Base-by-base conservation (phyloP, 2,888 invertebrate species). In the Hyposoter didymator region DNA sequence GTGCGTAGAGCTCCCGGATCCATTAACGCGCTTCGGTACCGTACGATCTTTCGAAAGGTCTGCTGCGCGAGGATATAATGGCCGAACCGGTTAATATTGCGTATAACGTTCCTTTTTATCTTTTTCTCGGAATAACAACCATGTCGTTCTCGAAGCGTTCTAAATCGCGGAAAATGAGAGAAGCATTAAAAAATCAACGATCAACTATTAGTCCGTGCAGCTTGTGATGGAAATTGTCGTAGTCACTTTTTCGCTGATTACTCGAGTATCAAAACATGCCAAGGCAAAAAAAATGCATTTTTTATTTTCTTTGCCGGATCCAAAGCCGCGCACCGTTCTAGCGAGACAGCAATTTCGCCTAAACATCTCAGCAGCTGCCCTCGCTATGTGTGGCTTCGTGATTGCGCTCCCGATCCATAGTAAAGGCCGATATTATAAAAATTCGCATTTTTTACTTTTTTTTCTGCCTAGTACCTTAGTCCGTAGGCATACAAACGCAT, bases 341-440 rank as follows among this genome's bases (percentile, higher is more conserved):
- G 88, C 89, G 88, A 52, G 79, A 85, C 86, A 81, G 87, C 88
- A 91, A 91, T 90, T 90, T 90, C 59, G 87, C 82, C 88, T 88
- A 88, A 90, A 89, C 87, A 88, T 88, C 87, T 81, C 78, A 87
- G 90, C 91, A 89, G 91, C 90, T 90, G 91, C 91, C 64, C 43
- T 72, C 82, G 85, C 62, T 43, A 47, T 32, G 28, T 49, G 32
- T 70, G 19, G 84, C 69, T 59, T 59, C 55, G 12, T 52, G 49
- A 49, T 12, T 49, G 84, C 83, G 72, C 84, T 86, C 85, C 52
- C 76, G 49, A 74, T 79, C 49, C 67, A 84, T 70, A 73, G n/a
- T 49, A 66, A 22, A 62, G 52, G 35, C 35, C 55, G 79, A 76
- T 82, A 69, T 76, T 62, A 78, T 80, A 75, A 82, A 67, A 78